Percentiles rank a stretch among this genome's conserved stretches.
These are phyloP conservation scores for Invenusta paracnida DNA, from an alignment of 2,888 invertebrate species.

Conservation along the genomic window DNA sequence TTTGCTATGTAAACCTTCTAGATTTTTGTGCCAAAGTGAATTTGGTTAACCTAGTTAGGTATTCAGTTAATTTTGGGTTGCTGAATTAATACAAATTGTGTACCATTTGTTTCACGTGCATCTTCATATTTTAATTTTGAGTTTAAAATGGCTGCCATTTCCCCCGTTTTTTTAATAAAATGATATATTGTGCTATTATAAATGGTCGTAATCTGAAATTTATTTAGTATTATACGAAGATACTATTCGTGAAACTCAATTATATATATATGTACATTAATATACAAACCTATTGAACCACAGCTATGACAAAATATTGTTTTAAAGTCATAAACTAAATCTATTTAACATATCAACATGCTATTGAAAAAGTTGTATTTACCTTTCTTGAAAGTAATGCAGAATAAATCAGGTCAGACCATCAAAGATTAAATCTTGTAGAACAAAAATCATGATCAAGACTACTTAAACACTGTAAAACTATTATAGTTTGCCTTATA, in stretches of 20 bases:
- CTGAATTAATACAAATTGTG: neutral
- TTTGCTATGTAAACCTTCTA: neutral
- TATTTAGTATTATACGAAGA: neutral
- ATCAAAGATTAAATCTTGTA: neutral
- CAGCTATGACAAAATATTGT: neutral
- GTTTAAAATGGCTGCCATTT: neutral
- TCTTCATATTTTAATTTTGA: neutral
- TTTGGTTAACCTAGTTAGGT: neutral
- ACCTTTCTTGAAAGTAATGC: neutral
- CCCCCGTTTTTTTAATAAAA: neutral
- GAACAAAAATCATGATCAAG: neutral
- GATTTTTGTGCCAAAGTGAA: neutral
- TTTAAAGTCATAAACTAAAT: neutral
- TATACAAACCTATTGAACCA: slow-evolving; percentile 21
- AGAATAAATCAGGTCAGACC: neutral
- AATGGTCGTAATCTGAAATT: neutral
- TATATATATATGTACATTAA: neutral
- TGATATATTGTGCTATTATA: neutral
- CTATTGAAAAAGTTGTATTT: slow-evolving; percentile 17
- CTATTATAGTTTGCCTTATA: neutral
- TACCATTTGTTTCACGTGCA: neutral
- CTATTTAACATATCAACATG: neutral
- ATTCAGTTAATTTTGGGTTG: neutral
- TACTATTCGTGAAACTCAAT: too few species aligned
- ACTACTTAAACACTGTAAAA: neutral